Conservation (phyloP, 2,888 invertebrate species). For the Phania funesta region DNA sequence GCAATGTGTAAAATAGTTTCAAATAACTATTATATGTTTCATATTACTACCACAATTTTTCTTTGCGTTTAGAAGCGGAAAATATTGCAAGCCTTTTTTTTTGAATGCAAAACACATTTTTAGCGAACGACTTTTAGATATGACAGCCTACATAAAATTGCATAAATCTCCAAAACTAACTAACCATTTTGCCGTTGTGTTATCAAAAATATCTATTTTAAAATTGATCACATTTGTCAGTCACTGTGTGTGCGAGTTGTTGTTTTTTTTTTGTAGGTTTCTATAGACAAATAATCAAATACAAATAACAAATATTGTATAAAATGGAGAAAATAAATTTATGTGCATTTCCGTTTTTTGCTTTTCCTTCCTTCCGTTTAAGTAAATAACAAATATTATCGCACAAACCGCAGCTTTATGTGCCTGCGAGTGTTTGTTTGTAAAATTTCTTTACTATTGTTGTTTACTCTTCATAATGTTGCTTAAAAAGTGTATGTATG, state of each 20-base stretch:
- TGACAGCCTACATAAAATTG: too few species aligned
- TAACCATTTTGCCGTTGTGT: too few species aligned
- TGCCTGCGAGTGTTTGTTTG: conserved; percentile 8
- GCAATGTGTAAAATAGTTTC: too few species aligned
- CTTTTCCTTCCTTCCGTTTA: conserved; percentile 75
- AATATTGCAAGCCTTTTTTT: too few species aligned
- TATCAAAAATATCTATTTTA: too few species aligned
- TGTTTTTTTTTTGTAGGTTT: background rate
- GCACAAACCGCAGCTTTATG: conserved; percentile 70
- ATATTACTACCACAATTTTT: too few species aligned
- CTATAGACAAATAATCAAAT: conserved; percentile 64
- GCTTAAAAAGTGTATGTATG: conserved; percentile 2
- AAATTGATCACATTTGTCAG: background rate
- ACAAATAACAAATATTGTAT: conserved; percentile 66
- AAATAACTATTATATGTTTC: too few species aligned
- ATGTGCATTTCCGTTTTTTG: conserved; percentile 78
- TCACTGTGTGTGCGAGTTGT: conserved; percentile 2
- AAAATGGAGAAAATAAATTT: conserved; percentile 75
- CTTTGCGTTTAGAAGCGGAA: too few species aligned
- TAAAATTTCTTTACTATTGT: conserved; percentile 20
- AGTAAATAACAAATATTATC: conserved; percentile 80
- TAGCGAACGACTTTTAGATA: too few species aligned
- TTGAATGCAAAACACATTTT: too few species aligned
- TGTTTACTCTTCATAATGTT: conserved; percentile 37
- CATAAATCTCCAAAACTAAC: too few species aligned